Conservation (phyloP, 2,113 vertebrate species). For the Sclerurus mexicanus region DNA sequence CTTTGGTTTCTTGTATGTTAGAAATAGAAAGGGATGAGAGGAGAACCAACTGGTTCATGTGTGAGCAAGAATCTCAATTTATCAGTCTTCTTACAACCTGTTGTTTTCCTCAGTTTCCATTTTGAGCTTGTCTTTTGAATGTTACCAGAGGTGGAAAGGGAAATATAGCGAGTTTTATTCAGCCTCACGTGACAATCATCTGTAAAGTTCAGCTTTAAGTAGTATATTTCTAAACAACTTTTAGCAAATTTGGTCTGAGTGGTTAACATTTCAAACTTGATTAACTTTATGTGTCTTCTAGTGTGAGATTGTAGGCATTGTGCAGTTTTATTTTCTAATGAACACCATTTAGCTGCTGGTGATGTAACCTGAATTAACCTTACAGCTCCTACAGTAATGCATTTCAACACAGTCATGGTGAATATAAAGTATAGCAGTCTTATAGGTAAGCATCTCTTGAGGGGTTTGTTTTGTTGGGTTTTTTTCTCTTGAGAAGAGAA, state of each 20-base stretch:
- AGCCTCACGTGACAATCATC: not conserved
- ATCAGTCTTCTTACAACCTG: not conserved
- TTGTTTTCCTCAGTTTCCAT: not conserved
- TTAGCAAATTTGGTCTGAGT: not conserved
- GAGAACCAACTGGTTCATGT: not conserved
- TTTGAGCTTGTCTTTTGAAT: not conserved
- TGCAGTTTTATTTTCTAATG: not conserved
- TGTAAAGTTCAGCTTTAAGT: not conserved
- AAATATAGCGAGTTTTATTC: not conserved
- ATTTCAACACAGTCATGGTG: not conserved
- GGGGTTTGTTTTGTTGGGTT: not conserved
- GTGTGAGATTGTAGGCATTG: not conserved
- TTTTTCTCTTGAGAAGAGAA: not conserved
- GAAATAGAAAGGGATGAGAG: not conserved
- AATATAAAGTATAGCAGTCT: not conserved
- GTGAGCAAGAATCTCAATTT: not conserved
- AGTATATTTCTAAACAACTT: not conserved
- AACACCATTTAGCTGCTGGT: not conserved
- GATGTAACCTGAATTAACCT: not conserved
- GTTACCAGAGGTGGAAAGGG: not conserved
- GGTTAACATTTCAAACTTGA: not conserved
- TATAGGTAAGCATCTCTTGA: not conserved
- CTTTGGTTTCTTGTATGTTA: not conserved
- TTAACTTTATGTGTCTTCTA: not conserved
- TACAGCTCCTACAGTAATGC: not conserved